Conservation (phyloP, 2,113 vertebrate genomes). For the Ariopsis seemanni region DNA sequence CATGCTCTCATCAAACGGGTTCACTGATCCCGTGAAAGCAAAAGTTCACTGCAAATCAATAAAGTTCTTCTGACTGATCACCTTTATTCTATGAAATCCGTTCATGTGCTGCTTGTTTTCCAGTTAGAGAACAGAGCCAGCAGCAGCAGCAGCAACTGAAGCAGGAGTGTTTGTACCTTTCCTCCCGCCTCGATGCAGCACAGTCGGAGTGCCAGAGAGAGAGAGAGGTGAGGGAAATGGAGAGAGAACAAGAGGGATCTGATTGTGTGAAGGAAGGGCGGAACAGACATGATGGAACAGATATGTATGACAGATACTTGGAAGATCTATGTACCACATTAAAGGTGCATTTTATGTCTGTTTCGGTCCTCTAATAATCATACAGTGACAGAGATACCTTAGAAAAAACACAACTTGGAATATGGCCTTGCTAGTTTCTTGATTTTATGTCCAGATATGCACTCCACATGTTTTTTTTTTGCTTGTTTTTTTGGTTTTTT, state of each 20-base stretch:
- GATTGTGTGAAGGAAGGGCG: background rate
- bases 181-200: constrained; percentile 76
- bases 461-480: background rate
- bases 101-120: constrained; percentile 44
- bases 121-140: constrained; percentile 76
- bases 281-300: background rate
- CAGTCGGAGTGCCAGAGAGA: constrained; percentile 82
- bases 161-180: constrained; percentile 82
- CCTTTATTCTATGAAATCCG: background rate
- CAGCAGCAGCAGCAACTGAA: constrained; percentile 78
- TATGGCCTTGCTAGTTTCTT: background rate
- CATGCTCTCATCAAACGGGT: background rate
- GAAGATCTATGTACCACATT: background rate
- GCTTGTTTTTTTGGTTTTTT: no score
- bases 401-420: background rate
- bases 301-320: background rate
- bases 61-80: background rate
- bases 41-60: background rate
- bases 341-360: background rate
- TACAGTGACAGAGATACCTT: background rate
- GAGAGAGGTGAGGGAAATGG: constrained; percentile 77
- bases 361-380: background rate
- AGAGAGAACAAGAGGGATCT: background rate
- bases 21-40: background rate
- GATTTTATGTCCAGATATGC: background rate